Base-by-base conservation (phyloP, 2,888 invertebrate genomes). In the Tholera decimalis region DNA sequence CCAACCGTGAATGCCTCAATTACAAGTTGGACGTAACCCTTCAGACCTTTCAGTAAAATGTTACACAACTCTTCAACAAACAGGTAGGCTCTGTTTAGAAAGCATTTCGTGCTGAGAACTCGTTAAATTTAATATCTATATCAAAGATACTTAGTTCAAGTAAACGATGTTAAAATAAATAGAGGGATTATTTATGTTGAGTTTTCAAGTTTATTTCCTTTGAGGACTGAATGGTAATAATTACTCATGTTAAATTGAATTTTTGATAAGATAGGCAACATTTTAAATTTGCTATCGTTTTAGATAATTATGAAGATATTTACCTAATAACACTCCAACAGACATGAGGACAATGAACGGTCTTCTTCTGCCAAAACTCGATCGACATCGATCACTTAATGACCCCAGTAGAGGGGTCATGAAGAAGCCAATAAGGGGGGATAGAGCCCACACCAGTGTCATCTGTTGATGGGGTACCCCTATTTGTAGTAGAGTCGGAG, bases 401-500 rank as follows among this genome's bases (percentile, higher is more conserved):
- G 99, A 99, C 0, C 99, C 99, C 75, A 99, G 95, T 68, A 99
- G 94, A 1, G 99, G 99, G 0, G 99, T 99, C 78, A 99, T 96
- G 89, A 99, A 98, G 94, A 99, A 99, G 59, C 99, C 99, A 49
- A 99, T 97, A 20, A 99, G 94, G 0, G 99, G 99, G 53, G 99
- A 99, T 24, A 99, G 92, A 3, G 99, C 99, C 99, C 99, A 99
- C 28, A 99, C 98, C 60, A 99, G 93, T 0, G 99, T 99, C 99
- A 99, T 99, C 87, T 98, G 98, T 77, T 98, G 97, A 89, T 99
- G 98, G 63, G 98, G 97, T 1, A 99, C 98, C 6, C 99, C 98
- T 76, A 99, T 98, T 94, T 98, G 98, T 4, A 99, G 96, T 15
- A 99, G 95, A 0, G 98, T 99, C 1, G 99, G 99, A 0, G 98